Base-by-base conservation (phyloP, 2,888 invertebrate genomes). In the Drosophila testacea region DNA sequence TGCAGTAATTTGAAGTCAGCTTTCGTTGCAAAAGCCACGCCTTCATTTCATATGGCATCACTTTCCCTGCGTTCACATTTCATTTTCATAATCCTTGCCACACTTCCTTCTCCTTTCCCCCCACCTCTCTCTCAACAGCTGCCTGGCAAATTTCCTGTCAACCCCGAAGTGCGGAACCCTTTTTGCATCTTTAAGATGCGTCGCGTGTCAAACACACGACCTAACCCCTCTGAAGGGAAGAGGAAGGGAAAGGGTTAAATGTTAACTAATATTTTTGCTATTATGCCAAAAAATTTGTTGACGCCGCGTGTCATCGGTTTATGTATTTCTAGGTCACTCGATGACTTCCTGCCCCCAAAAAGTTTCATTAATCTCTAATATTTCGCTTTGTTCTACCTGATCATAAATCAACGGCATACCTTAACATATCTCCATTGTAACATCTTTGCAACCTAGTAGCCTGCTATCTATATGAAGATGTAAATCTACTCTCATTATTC, bases 141-240 rank as follows among this genome's bases (percentile, higher is more conserved):
- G 69, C 57, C 52, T 57, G 67, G 38, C 64, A 50, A 60, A 65
- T 71, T 62, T 72, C 59, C 67, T 68, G 69, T 70, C 77, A 74
- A 69, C 60, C 60, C 60, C 56, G 27, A 32, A 66, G 71, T 73
- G 77, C 66, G 64, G 72, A 63, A 32, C 46, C 34, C 32, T 36
- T 56, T 71, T 73, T 69, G 76, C 73, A 79, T 83, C 83, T 73
- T 79, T 44, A 81, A 81, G 79, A 85, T 69, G 69, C 16, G 74
- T 69, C 90, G 89, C 88, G 90, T 90, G 90, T 74, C 89, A 54
- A 60, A 55, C 90, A 88, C 91, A 85, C 88, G 83, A 68, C 62
- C 63, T 9, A 13, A 22, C 10, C 70, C 41, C 55, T 10, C 34
- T n/a, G 4, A 36, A 7, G 22, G 6, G 9, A 27, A 27, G 27